A percentile compares a stretch with the other conserved stretches of the same genome.
These are phyloP conservation scores for Geococcyx californianus DNA, from an alignment of 2,113 vertebrate genomes.

Conservation along the genomic window DNA sequence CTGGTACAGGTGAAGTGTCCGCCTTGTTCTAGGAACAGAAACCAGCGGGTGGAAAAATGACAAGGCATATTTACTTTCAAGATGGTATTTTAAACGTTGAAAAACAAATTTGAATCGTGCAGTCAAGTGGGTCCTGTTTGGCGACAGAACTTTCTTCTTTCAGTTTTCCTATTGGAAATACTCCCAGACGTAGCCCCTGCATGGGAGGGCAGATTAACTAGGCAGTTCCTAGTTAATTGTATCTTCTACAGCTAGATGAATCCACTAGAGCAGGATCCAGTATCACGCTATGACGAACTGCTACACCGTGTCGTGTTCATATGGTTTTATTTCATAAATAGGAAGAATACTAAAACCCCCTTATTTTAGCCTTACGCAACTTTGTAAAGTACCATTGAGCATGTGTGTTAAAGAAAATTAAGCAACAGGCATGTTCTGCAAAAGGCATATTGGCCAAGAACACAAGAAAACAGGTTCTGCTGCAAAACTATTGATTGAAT, in stretches of 20 bases:
- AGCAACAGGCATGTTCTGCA: neutral
- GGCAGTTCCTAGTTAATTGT: neutral
- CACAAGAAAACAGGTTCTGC: neutral
- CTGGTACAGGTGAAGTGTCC: neutral
- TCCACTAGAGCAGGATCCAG: neutral
- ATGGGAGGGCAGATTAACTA: neutral
- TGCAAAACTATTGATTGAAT: neutral
- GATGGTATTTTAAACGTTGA: neutral
- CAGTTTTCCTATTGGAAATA: neutral
- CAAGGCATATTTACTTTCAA: neutral
- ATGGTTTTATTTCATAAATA: neutral
- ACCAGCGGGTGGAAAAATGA: neutral
- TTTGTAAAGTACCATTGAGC: neutral
- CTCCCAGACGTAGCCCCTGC: neutral
- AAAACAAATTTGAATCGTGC: neutral
- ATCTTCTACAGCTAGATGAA: neutral
- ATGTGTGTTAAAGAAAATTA: neutral
- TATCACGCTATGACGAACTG: neutral
- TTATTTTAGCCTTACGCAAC: neutral
- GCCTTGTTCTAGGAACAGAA: neutral
- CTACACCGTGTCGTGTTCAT: neutral
- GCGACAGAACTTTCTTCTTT: neutral
- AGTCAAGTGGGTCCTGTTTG: neutral
- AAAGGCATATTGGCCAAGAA: neutral
- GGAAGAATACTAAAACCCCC: neutral